These are phyloP conservation scores for Dendrocopos noguchii DNA, from an alignment of 2,113 vertebrate genomes.

Conservation along the genomic window DNA sequence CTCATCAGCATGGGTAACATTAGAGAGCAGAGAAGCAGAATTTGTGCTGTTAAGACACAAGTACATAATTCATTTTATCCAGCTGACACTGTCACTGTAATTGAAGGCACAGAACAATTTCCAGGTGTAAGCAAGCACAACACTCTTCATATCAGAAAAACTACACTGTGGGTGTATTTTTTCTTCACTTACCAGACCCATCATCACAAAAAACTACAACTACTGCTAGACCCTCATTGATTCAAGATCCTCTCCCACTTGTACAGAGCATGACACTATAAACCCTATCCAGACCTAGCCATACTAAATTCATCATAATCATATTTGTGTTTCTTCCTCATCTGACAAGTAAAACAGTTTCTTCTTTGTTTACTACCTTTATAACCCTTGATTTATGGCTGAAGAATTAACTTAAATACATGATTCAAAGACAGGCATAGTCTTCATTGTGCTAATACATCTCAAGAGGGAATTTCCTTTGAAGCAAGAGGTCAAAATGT, in stretches of 20 bases:
- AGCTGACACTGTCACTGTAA: not conserved
- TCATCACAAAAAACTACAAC: not conserved
- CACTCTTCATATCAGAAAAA: not conserved
- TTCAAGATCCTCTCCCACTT: not conserved
- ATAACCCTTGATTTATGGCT: not conserved
- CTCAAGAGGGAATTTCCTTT: not conserved
- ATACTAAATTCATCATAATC: not conserved
- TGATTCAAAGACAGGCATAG: not conserved
- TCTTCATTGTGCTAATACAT: not conserved
- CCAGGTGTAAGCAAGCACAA: not conserved
- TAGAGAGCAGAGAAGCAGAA: not conserved
- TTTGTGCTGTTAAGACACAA: not conserved
- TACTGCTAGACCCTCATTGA: not conserved
- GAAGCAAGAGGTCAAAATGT: not conserved
- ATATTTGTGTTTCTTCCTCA: not conserved
- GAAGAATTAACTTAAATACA: not conserved
- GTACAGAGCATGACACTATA: not conserved
- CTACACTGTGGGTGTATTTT: not conserved
- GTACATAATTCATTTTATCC: not conserved
- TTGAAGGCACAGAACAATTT: not conserved
- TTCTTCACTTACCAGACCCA: not conserved
- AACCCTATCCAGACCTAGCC: not conserved
- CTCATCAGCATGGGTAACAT: not conserved
- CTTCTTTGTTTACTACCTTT: not conserved
- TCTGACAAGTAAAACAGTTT: not conserved